Conservation (phyloP, 2,797 vertebrate species). For the Caiman crocodilus region DNA sequence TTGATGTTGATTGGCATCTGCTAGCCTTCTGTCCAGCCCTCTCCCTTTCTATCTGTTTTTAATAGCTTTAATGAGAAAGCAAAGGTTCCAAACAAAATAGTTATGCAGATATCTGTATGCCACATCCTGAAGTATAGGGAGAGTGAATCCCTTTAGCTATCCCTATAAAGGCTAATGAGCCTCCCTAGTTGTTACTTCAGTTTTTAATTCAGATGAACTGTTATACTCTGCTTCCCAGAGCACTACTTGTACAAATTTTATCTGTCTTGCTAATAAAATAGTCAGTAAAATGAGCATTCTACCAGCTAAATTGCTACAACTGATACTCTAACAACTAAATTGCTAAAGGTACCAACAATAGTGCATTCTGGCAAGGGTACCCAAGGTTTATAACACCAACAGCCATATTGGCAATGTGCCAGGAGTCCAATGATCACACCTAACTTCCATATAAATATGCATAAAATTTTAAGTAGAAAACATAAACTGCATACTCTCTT, state of each 20-base stretch:
- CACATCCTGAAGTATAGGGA: background rate
- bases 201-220: slow-evolving; percentile 65
- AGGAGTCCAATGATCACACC: background rate
- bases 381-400: background rate
- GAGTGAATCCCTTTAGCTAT: slow-evolving; percentile 62
- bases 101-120: slow-evolving; percentile 1
- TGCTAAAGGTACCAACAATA: background rate
- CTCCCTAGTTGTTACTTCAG: slow-evolving; percentile 41
- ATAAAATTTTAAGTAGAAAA: background rate
- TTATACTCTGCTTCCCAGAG: slow-evolving; percentile 57
- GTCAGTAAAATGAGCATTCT: slow-evolving; percentile 38
- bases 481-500: background rate
- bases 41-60: slow-evolving; percentile 24
- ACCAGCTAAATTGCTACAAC: slow-evolving; percentile 29
- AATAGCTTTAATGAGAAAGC: slow-evolving; percentile 45
- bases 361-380: background rate
- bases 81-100: slow-evolving; percentile 46
- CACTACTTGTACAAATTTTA: slow-evolving; percentile 66
- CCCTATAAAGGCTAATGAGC: slow-evolving; percentile 70
- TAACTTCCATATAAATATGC: background rate
- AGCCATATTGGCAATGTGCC: background rate
- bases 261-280: slow-evolving; percentile 59
- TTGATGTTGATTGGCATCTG: background rate
- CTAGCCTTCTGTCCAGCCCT: background rate
- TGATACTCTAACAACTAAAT: slow-evolving; percentile 28